Percentiles rank a stretch among this genome's conserved stretches.
Conservation (phyloP, 2,888 invertebrate genomes). For the Drosophila kuntzei region DNA sequence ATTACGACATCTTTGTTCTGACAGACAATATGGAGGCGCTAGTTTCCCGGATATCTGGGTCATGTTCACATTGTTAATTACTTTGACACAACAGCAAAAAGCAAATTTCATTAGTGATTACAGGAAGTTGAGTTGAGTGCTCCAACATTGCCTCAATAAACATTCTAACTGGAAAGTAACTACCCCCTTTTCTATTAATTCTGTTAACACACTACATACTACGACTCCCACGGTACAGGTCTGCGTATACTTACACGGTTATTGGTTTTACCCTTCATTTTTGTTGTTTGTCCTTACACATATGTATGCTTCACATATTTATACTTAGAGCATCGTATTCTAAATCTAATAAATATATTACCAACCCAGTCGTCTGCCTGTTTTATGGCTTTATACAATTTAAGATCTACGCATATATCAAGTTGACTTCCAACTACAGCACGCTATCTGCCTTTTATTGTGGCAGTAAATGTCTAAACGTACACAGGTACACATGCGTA, state of each 20-base stretch:
- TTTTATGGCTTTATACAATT: slow-evolving; percentile 44
- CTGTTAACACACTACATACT: slow-evolving; percentile 42
- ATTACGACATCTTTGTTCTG: slow-evolving; percentile 21
- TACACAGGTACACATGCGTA: slow-evolving; percentile 2
- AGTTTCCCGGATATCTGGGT: slow-evolving; percentile 21
- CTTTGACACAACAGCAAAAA: slow-evolving; percentile 29
- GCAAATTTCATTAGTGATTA: slow-evolving; percentile 47
- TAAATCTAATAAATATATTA: slow-evolving; percentile 64
- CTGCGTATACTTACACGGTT: slow-evolving; percentile 12
- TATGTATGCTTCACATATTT: slow-evolving; percentile 31
- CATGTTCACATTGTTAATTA: slow-evolving; percentile 26
- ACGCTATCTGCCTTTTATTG: slow-evolving; percentile 16
- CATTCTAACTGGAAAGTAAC: not conserved
- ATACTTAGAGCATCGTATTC: slow-evolving; percentile 28
- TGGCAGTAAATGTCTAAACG: slow-evolving; percentile 43
- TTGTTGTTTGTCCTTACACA: slow-evolving; percentile 3
- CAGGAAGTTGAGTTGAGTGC: slow-evolving; percentile 39
- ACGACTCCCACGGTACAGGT: slow-evolving; percentile 3
- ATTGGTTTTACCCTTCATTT: not conserved
- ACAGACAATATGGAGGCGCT: not conserved
- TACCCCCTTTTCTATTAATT: slow-evolving; percentile 41
- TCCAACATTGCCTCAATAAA: slow-evolving; percentile 1
- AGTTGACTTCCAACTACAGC: slow-evolving; percentile 22
- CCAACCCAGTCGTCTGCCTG: slow-evolving; percentile 35
- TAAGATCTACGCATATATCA: slow-evolving; percentile 37